A percentile compares a stretch with the other conserved stretches of the same genome.
Evolutionary conservation across 2,888 invertebrate genomes (phyloP).

Genomic region (Syrphus vitripennis): DNA sequence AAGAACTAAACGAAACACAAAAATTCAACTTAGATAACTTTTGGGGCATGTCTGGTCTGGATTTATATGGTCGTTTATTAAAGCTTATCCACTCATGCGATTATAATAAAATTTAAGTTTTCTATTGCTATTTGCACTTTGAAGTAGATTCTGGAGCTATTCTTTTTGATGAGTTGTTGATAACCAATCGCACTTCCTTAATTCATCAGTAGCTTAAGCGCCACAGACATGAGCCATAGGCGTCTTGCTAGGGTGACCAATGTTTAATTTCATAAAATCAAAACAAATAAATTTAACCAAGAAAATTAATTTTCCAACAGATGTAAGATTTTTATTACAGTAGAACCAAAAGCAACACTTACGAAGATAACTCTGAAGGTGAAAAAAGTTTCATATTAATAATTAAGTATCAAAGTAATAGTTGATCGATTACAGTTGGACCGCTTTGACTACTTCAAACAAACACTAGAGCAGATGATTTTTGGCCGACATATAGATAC

Average conservation of each 20-base stretch:
- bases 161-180: neutral
- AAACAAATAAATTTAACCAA: no score
- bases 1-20: neutral
- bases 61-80: neutral
- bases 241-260: neutral
- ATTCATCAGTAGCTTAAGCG: neutral
- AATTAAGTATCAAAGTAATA: no score
- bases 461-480: no score
- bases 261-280: no score
- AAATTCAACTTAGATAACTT: conserved; percentile 35
- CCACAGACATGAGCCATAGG: neutral
- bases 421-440: no score
- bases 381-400: no score
- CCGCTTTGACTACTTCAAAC: no score
- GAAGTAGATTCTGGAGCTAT: neutral
- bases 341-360: no score
- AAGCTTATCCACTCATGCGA: conserved; percentile 38
- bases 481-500: no score
- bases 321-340: no score
- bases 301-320: no score
- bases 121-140: neutral
- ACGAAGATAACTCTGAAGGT: no score
- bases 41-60: conserved; percentile 43
- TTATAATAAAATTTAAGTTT: conserved; percentile 14
- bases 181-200: neutral